Evolutionary conservation across 2,113 vertebrate genomes (phyloP).

Genomic region (Pygoscelis antarcticus): DNA sequence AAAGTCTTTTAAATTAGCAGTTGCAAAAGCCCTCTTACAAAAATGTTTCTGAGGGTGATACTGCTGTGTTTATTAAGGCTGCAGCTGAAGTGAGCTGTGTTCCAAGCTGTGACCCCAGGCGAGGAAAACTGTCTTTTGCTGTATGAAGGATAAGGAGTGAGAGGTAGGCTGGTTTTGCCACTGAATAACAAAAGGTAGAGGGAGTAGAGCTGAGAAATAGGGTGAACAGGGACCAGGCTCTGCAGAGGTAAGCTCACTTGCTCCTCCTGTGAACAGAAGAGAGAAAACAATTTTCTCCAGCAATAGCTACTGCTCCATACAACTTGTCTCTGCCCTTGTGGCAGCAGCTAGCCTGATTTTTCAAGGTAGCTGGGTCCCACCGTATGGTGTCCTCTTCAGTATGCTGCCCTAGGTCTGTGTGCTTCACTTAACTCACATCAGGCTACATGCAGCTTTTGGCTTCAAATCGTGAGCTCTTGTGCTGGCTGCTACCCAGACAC

Average conservation of each 20-base stretch:
- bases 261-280: background rate
- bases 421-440: background rate
- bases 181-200: background rate
- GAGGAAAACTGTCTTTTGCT: background rate
- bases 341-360: background rate
- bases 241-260: background rate
- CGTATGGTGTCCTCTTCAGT: background rate
- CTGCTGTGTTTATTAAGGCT: background rate
- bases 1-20: background rate
- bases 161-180: background rate
- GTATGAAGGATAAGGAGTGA: background rate
- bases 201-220: background rate
- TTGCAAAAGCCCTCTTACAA: background rate
- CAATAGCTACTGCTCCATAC: background rate
- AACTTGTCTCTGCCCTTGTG: rapidly evolving
- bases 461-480: background rate
- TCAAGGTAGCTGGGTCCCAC: background rate
- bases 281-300: background rate
- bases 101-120: background rate
- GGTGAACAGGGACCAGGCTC: background rate
- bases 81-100: background rate
- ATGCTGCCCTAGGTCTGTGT: background rate
- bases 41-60: background rate
- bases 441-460: rapidly evolving
- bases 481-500: background rate